Conservation (phyloP, 2,888 invertebrate species). For the Apotomis capreana region DNA sequence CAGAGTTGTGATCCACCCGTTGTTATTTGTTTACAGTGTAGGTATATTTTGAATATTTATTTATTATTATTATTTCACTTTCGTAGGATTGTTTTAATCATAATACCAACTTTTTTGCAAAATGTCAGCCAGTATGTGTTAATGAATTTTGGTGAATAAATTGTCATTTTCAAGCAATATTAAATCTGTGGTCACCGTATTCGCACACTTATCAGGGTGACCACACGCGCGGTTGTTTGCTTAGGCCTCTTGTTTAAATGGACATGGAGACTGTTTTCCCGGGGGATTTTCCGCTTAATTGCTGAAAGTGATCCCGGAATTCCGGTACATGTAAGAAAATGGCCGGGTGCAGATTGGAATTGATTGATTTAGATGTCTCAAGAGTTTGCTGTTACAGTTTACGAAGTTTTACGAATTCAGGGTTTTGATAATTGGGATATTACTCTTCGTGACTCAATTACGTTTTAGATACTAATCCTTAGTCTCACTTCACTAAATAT, state of each 20-base stretch:
- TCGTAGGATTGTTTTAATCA: no score
- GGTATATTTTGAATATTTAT: no score
- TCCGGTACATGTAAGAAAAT: slow-evolving; percentile 22
- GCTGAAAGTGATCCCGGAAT: slow-evolving; percentile 60
- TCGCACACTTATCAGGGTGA: slow-evolving; percentile 72
- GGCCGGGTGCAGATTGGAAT: slow-evolving; percentile 14
- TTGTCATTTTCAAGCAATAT: slow-evolving; percentile 56
- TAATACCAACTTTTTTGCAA: no score
- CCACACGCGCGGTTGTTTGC: slow-evolving; percentile 72
- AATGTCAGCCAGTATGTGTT: no score
- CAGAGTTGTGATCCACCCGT: no score
- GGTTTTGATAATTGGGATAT: not conserved
- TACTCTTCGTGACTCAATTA: not conserved
- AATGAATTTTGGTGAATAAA: not conserved
- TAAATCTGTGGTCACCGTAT: slow-evolving; percentile 65
- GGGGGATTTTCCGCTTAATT: slow-evolving; percentile 64
- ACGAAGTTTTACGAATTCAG: not conserved
- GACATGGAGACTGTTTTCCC: slow-evolving; percentile 69
- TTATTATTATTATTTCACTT: no score
- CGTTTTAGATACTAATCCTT: not conserved
- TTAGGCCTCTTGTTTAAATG: slow-evolving; percentile 79
- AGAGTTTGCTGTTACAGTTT: not conserved
- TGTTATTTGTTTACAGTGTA: no score
- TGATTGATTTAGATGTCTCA: slow-evolving; percentile 18
- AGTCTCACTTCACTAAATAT: no score